Evolutionary conservation across 2,113 vertebrate species (phyloP).

Genomic region (Mesocricetus auratus): DNA sequence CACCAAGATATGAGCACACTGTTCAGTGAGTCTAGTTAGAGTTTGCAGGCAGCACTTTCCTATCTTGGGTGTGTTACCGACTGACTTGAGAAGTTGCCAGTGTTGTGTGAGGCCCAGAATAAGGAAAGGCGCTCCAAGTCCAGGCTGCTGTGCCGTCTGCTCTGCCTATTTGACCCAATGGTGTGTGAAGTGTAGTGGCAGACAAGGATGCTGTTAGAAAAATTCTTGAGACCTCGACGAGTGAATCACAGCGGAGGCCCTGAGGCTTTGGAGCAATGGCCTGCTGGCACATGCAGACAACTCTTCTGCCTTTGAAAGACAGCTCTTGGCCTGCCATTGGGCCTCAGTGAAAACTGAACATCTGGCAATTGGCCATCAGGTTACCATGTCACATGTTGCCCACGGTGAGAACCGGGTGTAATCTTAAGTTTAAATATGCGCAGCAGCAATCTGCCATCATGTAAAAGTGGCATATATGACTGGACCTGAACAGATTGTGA

Average conservation of each 20-base stretch:
- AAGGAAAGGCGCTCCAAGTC: neutral
- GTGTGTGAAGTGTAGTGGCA: neutral
- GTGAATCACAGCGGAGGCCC: neutral
- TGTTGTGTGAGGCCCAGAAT: neutral
- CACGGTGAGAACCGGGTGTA: neutral
- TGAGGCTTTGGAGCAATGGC: neutral
- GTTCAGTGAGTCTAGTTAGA: neutral
- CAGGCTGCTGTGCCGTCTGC: neutral
- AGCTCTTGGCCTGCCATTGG: neutral
- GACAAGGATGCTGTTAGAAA: neutral
- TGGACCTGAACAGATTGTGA: neutral
- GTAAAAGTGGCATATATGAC: neutral
- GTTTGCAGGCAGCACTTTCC: neutral
- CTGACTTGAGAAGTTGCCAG: neutral
- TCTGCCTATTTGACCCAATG: neutral
- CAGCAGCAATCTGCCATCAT: neutral
- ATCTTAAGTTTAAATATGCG: neutral
- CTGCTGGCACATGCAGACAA: neutral
- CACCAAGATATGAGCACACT: neutral
- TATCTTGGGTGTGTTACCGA: neutral
- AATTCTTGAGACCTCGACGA: neutral
- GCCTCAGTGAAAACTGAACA: neutral
- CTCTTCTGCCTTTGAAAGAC: neutral
- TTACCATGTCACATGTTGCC: neutral
- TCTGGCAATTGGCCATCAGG: neutral